Evolutionary conservation across 2,888 invertebrate genomes (phyloP).

Genomic region (Thalpophila matura): DNA sequence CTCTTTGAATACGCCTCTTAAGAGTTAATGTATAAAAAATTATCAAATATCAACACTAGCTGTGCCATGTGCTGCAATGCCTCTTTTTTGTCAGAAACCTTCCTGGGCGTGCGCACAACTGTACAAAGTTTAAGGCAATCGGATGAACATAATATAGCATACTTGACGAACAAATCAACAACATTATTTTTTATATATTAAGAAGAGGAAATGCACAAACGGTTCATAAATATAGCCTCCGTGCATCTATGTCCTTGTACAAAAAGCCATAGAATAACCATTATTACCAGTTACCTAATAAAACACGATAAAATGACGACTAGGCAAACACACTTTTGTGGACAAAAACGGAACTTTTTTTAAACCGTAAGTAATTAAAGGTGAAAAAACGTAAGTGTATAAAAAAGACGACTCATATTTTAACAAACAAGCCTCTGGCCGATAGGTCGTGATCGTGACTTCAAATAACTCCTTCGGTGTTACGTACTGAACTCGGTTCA

Average conservation of each 20-base stretch:
- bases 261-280: neutral
- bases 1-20: too few relatives aligned
- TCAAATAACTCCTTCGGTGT: constrained; percentile 11
- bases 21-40: too few relatives aligned
- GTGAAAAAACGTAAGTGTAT: neutral
- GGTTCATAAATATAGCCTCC: neutral
- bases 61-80: too few relatives aligned
- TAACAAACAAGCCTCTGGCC: constrained; percentile 20
- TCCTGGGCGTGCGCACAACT: too few relatives aligned
- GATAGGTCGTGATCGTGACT: constrained; percentile 54
- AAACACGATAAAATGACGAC: constrained; percentile 28
- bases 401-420: neutral
- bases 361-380: too few relatives aligned
- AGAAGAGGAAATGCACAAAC: neutral
- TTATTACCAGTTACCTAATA: neutral
- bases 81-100: too few relatives aligned
- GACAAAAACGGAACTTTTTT: too few relatives aligned
- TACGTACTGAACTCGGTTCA: constrained; percentile 13
- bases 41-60: too few relatives aligned
- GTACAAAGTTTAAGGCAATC: too few relatives aligned
- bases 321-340: too few relatives aligned
- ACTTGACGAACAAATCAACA: neutral
- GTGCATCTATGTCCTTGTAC: neutral
- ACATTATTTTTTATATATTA: neutral
- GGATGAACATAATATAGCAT: too few relatives aligned